Evolutionary conservation across 2,113 vertebrate species (phyloP).

Genomic region (Ahaetulla prasina): DNA sequence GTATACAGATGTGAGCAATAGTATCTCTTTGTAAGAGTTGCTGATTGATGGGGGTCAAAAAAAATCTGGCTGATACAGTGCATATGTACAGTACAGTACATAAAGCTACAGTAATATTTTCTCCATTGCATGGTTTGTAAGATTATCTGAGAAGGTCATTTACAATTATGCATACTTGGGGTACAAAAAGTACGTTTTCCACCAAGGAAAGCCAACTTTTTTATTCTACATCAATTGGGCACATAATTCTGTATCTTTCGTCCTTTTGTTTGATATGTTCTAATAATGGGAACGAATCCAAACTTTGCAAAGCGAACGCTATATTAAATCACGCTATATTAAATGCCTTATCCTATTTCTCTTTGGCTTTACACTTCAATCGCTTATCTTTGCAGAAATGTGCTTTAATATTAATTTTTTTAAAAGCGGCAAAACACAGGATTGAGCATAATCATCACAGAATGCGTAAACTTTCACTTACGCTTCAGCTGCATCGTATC

Average conservation of each 20-base stretch:
- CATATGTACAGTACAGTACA: too few species aligned
- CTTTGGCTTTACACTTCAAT: not conserved
- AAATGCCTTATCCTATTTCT: not conserved
- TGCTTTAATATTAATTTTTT: not conserved
- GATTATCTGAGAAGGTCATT: not conserved
- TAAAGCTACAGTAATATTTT: not conserved
- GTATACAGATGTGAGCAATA: conserved; percentile 55
- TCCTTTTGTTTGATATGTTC: not conserved
- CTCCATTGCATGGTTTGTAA: not conserved
- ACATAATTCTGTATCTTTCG: not conserved
- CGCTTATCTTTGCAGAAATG: not conserved
- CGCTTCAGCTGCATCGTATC: not conserved
- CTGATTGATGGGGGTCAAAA: conserved; percentile 50
- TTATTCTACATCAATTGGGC: not conserved
- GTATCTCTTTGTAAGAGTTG: conserved; percentile 46
- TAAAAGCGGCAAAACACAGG: not conserved
- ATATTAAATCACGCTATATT: not conserved
- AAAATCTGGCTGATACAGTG: conserved; percentile 27
- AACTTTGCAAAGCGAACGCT: not conserved
- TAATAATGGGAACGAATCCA: not conserved
- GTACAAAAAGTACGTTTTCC: not conserved
- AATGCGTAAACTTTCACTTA: not conserved
- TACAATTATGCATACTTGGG: not conserved
- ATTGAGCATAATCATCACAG: not conserved
- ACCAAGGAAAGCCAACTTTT: not conserved